Evolutionary conservation across 2,888 invertebrate species (phyloP).

Genomic region (Drosophila heteroneura): DNA sequence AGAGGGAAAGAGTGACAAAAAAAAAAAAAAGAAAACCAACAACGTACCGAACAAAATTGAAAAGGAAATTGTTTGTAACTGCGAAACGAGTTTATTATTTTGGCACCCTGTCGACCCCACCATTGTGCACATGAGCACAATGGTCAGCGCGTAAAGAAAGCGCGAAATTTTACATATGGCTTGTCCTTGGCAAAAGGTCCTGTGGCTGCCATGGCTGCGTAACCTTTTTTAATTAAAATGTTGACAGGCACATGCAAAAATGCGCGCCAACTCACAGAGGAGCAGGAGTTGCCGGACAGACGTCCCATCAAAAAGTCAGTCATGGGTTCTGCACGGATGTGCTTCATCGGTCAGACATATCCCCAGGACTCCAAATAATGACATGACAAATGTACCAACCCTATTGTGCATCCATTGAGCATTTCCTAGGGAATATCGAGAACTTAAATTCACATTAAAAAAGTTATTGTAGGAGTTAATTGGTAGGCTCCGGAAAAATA

Average conservation of each 20-base stretch:
- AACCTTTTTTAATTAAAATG: conserved; percentile 86
- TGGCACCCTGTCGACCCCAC: conserved; percentile 79
- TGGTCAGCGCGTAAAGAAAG: conserved; percentile 67
- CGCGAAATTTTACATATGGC: conserved; percentile 82
- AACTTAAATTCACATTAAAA: not conserved
- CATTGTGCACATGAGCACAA: conserved; percentile 30
- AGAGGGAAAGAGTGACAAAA: not conserved
- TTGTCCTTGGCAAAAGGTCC: conserved; percentile 28
- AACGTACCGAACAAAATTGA: conserved; percentile 79
- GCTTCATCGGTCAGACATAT: conserved; percentile 53
- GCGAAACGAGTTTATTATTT: conserved; percentile 85
- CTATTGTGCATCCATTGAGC: not conserved
- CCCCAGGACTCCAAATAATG: conserved; percentile 19
- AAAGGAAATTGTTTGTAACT: conserved; percentile 85
- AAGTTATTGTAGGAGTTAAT: not conserved
- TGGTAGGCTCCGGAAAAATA: not conserved
- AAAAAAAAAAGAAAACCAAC: conserved; percentile 36
- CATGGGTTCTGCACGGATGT: conserved; percentile 26
- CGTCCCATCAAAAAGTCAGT: conserved; percentile 44
- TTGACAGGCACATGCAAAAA: conserved; percentile 85
- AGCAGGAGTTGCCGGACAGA: conserved; percentile 5
- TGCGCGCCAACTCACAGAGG: conserved; percentile 48
- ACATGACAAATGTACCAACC: not conserved
- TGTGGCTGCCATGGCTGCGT: conserved; percentile 72
- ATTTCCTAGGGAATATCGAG: not conserved